A percentile compares a stretch with the other conserved stretches of the same genome.
Conservation (phyloP, 2,888 invertebrate species). For the Rutpela maculata region DNA sequence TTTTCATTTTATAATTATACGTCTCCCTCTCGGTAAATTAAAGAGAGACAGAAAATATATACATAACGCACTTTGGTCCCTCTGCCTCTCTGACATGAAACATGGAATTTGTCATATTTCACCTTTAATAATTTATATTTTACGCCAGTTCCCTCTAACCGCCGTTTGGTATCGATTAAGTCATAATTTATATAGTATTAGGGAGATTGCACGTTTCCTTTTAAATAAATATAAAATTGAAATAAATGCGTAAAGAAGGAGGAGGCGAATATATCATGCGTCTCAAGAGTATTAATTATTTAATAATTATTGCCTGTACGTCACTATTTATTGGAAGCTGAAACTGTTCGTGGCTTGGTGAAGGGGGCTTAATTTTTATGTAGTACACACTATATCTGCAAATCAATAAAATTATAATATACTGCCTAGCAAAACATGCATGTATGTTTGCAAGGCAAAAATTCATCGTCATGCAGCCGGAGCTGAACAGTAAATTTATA, state of each 20-base stretch:
- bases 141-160: constrained; percentile 49
- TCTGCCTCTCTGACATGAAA: constrained; percentile 48
- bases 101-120: constrained; percentile 61
- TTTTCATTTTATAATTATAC: constrained; percentile 35
- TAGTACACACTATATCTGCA: constrained; percentile 11
- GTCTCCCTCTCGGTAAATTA: neutral
- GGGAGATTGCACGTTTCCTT: constrained; percentile 64
- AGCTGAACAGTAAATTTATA: neutral
- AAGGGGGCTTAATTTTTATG: constrained; percentile 47
- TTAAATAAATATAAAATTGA: constrained; percentile 69
- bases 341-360: constrained; percentile 36
- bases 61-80: constrained; percentile 7
- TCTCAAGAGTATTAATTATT: constrained; percentile 68
- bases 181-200: constrained; percentile 67
- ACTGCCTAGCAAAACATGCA: constrained; percentile 21
- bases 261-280: constrained; percentile 66
- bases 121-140: constrained; percentile 62
- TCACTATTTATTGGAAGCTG: constrained; percentile 54
- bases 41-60: neutral
- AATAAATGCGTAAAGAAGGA: constrained; percentile 70
- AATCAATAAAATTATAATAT: constrained; percentile 25
- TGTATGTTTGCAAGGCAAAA: constrained; percentile 2
- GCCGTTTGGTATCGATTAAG: constrained; percentile 66
- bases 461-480: neutral
- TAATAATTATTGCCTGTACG: constrained; percentile 64